phyloP scores from a whole-genome alignment of 2,888 invertebrate species.

The Daptonema setosum region DNA sequence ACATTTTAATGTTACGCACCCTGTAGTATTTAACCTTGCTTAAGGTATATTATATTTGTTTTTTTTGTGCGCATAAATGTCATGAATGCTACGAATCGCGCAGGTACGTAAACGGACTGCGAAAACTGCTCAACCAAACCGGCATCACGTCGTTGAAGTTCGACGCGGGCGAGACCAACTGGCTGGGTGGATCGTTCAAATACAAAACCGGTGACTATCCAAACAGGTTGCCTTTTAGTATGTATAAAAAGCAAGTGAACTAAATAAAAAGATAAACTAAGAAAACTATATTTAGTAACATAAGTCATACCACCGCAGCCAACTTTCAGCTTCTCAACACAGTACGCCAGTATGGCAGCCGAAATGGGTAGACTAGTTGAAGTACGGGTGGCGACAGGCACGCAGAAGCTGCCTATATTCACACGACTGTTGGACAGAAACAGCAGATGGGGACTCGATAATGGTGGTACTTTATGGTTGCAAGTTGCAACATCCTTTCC shows the following conservation, averaged over 20 bases:
- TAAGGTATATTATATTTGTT: no score
- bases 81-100: no score
- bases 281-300: no score
- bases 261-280: no score
- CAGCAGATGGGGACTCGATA: slow-evolving; percentile 58
- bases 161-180: slow-evolving; percentile 48
- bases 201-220: slow-evolving; percentile 39
- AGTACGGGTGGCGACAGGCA: slow-evolving; percentile 55
- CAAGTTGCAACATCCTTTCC: no score
- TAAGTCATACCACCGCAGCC: slow-evolving; percentile 45
- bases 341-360: slow-evolving; percentile 11
- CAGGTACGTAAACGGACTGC: no score
- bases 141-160: slow-evolving; percentile 66
- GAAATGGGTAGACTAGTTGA: slow-evolving; percentile 37
- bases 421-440: slow-evolving; percentile 61
- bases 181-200: background rate
- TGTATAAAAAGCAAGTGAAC: no score
- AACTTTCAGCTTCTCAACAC: slow-evolving; percentile 5
- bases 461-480: slow-evolving; percentile 41
- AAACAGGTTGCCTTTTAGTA: no score
- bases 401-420: slow-evolving; percentile 63
- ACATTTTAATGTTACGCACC: no score
- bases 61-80: no score
- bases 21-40: no score
- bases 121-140: no score